Conservation (phyloP, 2,888 invertebrate species). For the Formica aserva region DNA sequence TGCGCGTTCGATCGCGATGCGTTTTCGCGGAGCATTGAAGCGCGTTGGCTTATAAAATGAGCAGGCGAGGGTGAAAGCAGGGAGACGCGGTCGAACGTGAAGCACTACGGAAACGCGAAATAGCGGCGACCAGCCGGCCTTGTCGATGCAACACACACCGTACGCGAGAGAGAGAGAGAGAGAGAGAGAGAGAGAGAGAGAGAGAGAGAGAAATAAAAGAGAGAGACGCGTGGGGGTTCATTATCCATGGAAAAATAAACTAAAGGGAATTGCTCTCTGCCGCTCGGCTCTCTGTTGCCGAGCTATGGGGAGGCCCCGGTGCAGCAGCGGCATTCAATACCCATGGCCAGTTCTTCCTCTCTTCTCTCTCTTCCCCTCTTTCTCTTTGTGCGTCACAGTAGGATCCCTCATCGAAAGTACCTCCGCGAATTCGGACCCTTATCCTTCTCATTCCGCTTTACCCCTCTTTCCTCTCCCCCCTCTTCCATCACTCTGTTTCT, state of each 20-base stretch:
- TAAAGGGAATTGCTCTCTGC: constrained; percentile 73
- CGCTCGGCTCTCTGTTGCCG: constrained; percentile 31
- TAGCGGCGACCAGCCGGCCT: constrained; percentile 60
- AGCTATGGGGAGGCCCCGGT: constrained; percentile 54
- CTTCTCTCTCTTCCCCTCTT: constrained; percentile 63
- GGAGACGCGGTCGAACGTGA: constrained; percentile 61
- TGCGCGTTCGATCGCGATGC: background rate
- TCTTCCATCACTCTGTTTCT: background rate
- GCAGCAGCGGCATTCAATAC: constrained; percentile 72
- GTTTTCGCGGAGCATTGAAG: background rate
- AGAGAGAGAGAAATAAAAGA: too few relatives aligned
- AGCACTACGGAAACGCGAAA: constrained; percentile 73
- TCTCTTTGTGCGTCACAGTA: constrained; percentile 65
- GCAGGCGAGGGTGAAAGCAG: constrained; percentile 27
- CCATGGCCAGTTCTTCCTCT: constrained; percentile 50
- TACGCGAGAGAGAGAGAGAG: background rate
- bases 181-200: too few relatives aligned
- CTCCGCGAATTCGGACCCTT: constrained; percentile 66
- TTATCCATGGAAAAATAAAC: constrained; percentile 82
- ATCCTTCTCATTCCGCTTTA: constrained; percentile 65
- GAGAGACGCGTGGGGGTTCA: constrained; percentile 73
- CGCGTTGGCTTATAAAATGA: constrained; percentile 40
- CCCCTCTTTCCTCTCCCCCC: constrained; percentile 23
- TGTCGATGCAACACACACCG: constrained; percentile 67
- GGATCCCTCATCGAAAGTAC: constrained; percentile 73